phyloP scores from a whole-genome alignment of 2,888 invertebrate genomes.

The Hypsopygia costalis region DNA sequence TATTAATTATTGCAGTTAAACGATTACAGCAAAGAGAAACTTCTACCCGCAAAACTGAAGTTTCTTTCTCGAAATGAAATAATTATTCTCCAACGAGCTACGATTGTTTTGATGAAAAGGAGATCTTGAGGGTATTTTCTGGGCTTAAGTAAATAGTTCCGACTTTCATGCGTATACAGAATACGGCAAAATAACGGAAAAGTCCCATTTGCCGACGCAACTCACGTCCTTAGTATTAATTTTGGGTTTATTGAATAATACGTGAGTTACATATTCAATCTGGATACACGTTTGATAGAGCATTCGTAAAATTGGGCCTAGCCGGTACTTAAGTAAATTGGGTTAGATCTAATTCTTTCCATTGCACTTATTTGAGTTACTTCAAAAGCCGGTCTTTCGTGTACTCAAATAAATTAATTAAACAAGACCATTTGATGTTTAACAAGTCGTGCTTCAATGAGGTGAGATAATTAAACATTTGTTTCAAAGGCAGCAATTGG shows the following conservation, averaged over 20 bases:
- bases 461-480: constrained; percentile 6
- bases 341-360: constrained; percentile 32
- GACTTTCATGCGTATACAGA: constrained; percentile 41
- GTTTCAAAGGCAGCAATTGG: constrained; percentile 4
- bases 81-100: constrained; percentile 34
- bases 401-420: background rate
- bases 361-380: constrained; percentile 8
- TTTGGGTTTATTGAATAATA: constrained; percentile 75
- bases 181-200: constrained; percentile 51
- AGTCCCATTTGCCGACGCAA: constrained; percentile 42
- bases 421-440: background rate
- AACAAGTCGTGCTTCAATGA: background rate
- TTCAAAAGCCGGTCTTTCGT: background rate
- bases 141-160: constrained; percentile 34
- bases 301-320: constrained; percentile 48
- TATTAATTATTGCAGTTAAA: constrained; percentile 55
- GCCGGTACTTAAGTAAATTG: constrained; percentile 48
- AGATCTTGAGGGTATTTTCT: constrained; percentile 20
- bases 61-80: constrained; percentile 31
- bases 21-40: constrained; percentile 36
- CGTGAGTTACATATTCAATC: constrained; percentile 63
- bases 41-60: constrained; percentile 28
- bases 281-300: constrained; percentile 41
- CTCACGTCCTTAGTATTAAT: constrained; percentile 69
- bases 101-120: constrained; percentile 24